A percentile compares a stretch with the other conserved stretches of the same genome.
Conservation (phyloP, 2,888 invertebrate species). For the Lasioglossum vierecki region DNA sequence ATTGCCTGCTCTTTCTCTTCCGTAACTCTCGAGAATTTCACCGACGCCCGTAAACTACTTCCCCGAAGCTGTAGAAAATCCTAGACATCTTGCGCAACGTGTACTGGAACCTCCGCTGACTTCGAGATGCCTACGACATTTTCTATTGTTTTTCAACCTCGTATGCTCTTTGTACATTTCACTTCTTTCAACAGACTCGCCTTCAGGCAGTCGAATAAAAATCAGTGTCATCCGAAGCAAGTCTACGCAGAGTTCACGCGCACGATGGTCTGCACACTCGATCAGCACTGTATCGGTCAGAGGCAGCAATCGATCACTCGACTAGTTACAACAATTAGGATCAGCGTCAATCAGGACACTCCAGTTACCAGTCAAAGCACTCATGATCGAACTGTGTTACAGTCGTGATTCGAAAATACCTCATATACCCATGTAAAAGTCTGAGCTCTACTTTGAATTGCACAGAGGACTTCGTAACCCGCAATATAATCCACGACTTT, state of each 20-base stretch:
- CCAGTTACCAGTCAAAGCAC: background rate
- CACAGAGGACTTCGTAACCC: background rate
- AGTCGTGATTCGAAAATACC: background rate
- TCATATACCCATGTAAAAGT: no score
- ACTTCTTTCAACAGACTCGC: no score
- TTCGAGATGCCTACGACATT: background rate
- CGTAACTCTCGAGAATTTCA: constrained; percentile 43
- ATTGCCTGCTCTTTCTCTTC: constrained; percentile 35
- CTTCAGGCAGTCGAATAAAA: background rate
- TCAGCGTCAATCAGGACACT: background rate
- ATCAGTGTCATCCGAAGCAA: background rate
- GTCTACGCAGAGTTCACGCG: background rate
- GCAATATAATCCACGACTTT: constrained; percentile 8
- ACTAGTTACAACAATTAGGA: background rate
- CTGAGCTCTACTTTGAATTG: background rate
- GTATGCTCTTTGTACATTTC: no score
- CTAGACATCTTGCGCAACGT: constrained; percentile 41
- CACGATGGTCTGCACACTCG: background rate
- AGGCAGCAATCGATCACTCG: background rate
- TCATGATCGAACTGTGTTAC: background rate
- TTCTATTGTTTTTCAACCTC: background rate
- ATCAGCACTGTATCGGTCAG: background rate
- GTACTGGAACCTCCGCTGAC: background rate
- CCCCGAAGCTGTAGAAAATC: constrained; percentile 30
- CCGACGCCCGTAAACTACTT: constrained; percentile 41